Evolutionary conservation across 2,888 invertebrate genomes (phyloP), one percentile per base, ranked within the genome.

Genomic region (Biston betularia): DNA sequence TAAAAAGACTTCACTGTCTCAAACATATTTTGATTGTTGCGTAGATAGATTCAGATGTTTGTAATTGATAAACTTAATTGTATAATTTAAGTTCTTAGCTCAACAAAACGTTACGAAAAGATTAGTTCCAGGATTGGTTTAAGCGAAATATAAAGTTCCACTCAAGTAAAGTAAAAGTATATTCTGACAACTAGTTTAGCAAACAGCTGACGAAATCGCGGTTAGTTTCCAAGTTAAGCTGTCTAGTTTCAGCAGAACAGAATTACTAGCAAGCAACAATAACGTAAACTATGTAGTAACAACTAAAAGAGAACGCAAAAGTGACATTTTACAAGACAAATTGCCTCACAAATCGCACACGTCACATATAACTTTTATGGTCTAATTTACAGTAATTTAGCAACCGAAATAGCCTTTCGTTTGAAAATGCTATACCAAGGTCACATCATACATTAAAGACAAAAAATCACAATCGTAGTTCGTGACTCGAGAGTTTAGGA

Each of bases 401-500:
- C 72, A 76, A 75, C 64, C 63, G 60, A 66, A 62, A 70, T 62
- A 70, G 68, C 65, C 69, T 71, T 69, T 71, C 65, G 73, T 72
- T 74, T 52, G 60, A 73, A 72, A 71, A 75, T 73, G 75, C 71
- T 65, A 75, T 75, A 79, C 71, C 82, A 87, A 89, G 85, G 86
- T 79, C 75, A 78, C 73, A 79, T 75, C 72, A 77, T 76, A 82
- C 76, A 82, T 84, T 85, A 81, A 81, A 80, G 75, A 75, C 75
- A 75, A 78, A 81, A 79, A 80, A 84, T 63, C 68, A 63, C 70
- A 77, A 79, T 72, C 46, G 52, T 72, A 75, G 67, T 84, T 89
- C 89, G 90, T 90, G 90, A 89, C 84, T 83, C 64, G 69, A 70
- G 76, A 81, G 78, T 86, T 89, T 80, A 78, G 80, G 79, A 81